Percentiles rank a stretch among this genome's conserved stretches.
phyloP scores from a whole-genome alignment of 2,113 vertebrate genomes.

The Pyxicephalus adspersus region DNA sequence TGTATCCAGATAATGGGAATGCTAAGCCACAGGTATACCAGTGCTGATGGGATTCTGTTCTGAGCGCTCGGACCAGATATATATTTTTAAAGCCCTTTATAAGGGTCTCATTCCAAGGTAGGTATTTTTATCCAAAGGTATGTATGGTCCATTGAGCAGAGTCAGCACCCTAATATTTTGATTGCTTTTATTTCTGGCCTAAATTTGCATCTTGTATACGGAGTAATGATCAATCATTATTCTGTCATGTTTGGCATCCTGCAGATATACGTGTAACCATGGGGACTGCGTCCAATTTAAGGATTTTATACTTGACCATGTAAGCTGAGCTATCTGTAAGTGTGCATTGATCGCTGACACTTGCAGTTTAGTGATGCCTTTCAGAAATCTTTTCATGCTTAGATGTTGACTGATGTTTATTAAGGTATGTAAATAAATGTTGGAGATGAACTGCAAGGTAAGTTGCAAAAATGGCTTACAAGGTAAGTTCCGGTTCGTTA shows the following conservation, averaged over 20 bases:
- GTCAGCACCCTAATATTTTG: background rate
- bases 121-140: conserved; percentile 61
- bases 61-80: too few relatives aligned
- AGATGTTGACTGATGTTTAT: conserved; percentile 25
- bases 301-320: conserved; percentile 8
- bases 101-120: conserved; percentile 51
- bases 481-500: too few relatives aligned
- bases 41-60: too few relatives aligned
- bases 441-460: conserved; percentile 15
- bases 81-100: too few relatives aligned
- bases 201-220: too few relatives aligned
- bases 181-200: background rate
- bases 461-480: background rate
- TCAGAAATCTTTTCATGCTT: background rate
- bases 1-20: too few relatives aligned
- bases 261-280: conserved; percentile 43
- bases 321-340: conserved; percentile 16
- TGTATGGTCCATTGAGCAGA: conserved; percentile 60
- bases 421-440: conserved; percentile 12
- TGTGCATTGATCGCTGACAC: background rate
- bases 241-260: background rate
- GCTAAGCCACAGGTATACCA: too few relatives aligned
- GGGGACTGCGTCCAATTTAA: conserved; percentile 13
- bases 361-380: conserved; percentile 1
- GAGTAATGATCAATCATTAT: too few relatives aligned